A percentile compares a stretch with the other conserved stretches of the same genome.
Evolutionary conservation across 2,888 invertebrate species (phyloP).

Genomic region (Lamellibrachia satsuma): DNA sequence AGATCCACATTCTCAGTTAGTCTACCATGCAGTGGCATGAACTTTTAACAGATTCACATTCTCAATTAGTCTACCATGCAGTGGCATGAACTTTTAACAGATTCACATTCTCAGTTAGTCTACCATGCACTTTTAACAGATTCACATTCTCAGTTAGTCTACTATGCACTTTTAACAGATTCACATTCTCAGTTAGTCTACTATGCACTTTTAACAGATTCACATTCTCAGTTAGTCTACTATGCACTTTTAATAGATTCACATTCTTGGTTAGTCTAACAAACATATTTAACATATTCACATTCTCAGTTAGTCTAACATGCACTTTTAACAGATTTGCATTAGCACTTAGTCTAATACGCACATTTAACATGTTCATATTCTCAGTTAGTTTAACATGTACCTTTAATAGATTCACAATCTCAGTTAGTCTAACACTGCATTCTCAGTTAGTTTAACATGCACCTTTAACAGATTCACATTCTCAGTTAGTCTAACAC

Average conservation of each 20-base stretch:
- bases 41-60: background rate
- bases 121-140: too few species aligned
- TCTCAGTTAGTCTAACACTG: too few species aligned
- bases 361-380: background rate
- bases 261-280: too few species aligned
- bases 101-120: too few species aligned
- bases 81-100: too few species aligned
- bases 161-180: slow-evolving; percentile 43
- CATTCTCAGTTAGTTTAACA: slow-evolving; percentile 55
- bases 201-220: background rate
- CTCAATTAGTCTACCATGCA: too few species aligned
- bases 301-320: slow-evolving; percentile 60
- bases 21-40: background rate
- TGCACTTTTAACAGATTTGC: slow-evolving; percentile 38
- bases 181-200: background rate
- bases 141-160: slow-evolving; percentile 53
- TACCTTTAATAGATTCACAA: too few species aligned
- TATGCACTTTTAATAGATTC: too few species aligned
- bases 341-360: background rate
- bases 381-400: background rate
- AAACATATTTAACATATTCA: too few species aligned
- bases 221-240: background rate
- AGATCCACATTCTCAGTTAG: background rate
- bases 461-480: slow-evolving; percentile 39
- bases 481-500: background rate